These are phyloP conservation scores for Saimiri boliviensis DNA, from an alignment of 2,113 vertebrate species.

Conservation along the genomic window DNA sequence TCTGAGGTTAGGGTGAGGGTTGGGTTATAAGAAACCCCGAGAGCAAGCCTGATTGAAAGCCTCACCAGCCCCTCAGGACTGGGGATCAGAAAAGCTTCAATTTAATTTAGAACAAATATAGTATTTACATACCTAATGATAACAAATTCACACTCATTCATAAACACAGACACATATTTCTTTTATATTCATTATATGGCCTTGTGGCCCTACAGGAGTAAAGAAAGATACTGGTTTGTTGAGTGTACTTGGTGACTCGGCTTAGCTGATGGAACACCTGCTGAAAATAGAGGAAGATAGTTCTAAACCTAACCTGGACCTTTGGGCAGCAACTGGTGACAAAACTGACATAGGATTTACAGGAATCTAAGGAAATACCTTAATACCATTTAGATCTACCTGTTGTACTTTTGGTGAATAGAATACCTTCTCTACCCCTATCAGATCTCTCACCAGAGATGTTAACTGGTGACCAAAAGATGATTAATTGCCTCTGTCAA, in stretches of 20 bases:
- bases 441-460: neutral
- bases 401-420: neutral
- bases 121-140: neutral
- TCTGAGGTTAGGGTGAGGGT: neutral
- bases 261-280: neutral
- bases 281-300: neutral
- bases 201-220: neutral
- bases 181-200: neutral
- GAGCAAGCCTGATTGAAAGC: neutral
- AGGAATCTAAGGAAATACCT: neutral
- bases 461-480: neutral
- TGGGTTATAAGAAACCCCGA: neutral
- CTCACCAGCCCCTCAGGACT: neutral
- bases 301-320: neutral
- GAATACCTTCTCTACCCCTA: neutral
- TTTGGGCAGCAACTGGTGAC: neutral
- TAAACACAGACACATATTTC: neutral
- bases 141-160: neutral
- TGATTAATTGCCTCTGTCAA: neutral
- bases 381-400: neutral
- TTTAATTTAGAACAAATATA: neutral
- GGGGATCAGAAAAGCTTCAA: neutral
- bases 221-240: neutral
- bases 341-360: neutral
- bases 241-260: neutral